These are phyloP conservation scores for Tipula helvola DNA, from an alignment of 2,888 invertebrate species.

Conservation along the genomic window DNA sequence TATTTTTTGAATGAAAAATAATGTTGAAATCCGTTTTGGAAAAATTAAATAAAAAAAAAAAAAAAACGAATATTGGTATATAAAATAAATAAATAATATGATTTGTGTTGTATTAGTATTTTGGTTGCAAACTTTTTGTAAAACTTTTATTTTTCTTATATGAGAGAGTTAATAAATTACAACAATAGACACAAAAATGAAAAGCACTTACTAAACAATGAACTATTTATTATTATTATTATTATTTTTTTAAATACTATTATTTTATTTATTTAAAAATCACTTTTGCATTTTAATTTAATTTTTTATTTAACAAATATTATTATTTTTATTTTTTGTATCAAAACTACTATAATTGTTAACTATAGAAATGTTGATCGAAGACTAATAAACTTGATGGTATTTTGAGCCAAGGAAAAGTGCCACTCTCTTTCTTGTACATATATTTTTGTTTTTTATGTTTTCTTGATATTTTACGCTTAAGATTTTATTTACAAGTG, in stretches of 20 bases:
- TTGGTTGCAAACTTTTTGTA: not conserved
- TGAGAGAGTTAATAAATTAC: not conserved
- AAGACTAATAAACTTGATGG: slow-evolving; percentile 10
- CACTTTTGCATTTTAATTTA: not conserved
- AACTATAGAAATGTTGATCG: not conserved
- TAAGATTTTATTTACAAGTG: not conserved
- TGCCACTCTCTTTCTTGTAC: slow-evolving; percentile 7
- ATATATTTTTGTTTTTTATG: not conserved
- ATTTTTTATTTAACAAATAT: not conserved
- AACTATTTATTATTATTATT: not conserved
- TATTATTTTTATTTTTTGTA: not conserved
- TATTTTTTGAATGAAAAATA: not conserved
- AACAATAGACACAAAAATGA: not conserved
- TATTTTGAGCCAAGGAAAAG: slow-evolving; percentile 10
- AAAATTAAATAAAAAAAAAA: not conserved
- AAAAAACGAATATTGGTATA: not conserved
- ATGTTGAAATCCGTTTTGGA: not conserved
- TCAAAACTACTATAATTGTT: slow-evolving; percentile 7
- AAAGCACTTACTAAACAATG: not conserved
- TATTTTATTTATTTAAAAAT: not conserved
- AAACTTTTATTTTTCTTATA: not conserved
- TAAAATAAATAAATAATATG: not conserved
- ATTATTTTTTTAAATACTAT: not conserved
- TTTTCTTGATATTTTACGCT: not conserved
- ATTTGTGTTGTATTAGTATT: not conserved